phyloP scores from a whole-genome alignment of 2,113 vertebrate species.

The Cacatua alba region DNA sequence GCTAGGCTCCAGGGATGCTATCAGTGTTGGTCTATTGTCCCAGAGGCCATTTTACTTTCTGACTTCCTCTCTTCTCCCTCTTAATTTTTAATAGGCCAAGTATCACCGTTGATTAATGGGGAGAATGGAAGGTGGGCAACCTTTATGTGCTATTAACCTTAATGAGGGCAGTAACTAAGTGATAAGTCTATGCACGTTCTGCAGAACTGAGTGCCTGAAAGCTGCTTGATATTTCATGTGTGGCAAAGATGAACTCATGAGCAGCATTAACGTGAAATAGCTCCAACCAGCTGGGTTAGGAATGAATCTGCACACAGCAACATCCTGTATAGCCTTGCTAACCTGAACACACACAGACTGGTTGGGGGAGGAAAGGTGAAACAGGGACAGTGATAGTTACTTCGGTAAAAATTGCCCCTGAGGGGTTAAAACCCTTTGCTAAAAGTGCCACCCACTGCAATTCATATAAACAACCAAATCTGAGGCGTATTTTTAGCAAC shows the following conservation, averaged over 20 bases:
- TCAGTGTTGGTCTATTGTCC: background rate
- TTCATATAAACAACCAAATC: background rate
- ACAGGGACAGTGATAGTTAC: background rate
- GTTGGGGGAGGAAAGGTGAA: background rate
- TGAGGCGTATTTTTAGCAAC: background rate
- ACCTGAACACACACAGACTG: background rate
- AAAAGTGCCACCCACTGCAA: background rate
- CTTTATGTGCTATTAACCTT: background rate
- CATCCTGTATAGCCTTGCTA: background rate
- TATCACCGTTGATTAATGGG: background rate
- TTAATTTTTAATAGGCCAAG: background rate
- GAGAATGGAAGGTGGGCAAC: background rate
- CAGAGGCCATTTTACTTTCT: background rate
- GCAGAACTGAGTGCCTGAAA: background rate
- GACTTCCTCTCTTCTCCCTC: background rate
- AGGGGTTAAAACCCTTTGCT: background rate
- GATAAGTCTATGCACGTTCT: background rate
- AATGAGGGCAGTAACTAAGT: background rate
- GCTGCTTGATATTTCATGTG: background rate
- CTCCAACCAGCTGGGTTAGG: background rate
- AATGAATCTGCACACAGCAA: background rate
- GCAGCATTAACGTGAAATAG: background rate
- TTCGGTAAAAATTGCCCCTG: background rate
- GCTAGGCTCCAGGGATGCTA: background rate
- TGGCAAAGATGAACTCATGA: background rate